Conservation (phyloP, 2,888 invertebrate genomes). For the Hoplodrina blanda region DNA sequence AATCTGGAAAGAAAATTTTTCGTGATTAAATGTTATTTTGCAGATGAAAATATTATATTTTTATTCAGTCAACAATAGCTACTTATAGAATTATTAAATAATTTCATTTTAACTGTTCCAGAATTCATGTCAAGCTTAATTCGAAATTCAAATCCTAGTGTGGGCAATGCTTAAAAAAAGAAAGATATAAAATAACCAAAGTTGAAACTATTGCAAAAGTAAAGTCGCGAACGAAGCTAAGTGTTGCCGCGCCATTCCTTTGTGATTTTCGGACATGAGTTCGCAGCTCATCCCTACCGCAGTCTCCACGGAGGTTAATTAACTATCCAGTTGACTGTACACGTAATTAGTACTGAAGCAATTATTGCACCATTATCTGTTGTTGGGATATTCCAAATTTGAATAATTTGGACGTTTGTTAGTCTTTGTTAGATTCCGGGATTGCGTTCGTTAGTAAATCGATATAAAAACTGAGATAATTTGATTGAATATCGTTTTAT, state of each 20-base stretch:
- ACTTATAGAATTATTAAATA: too few species aligned
- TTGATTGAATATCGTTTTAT: neutral
- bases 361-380: conserved; percentile 18
- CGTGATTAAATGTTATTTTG: too few species aligned
- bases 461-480: neutral
- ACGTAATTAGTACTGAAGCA: conserved; percentile 30
- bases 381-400: conserved; percentile 25
- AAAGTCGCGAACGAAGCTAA: conserved; percentile 2
- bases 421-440: neutral
- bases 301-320: conserved; percentile 31
- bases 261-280: conserved; percentile 33
- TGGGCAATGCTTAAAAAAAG: too few species aligned
- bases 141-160: neutral
- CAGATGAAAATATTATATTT: too few species aligned
- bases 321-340: conserved; percentile 13
- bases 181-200: neutral
- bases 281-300: conserved; percentile 32
- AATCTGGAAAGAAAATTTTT: too few species aligned
- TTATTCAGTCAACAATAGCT: too few species aligned
- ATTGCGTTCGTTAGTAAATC: conserved; percentile 1
- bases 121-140: neutral
- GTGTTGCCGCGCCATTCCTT: conserved; percentile 20
- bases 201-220: neutral
- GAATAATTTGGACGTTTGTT: conserved; percentile 19
- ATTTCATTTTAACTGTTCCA: too few species aligned